Base-by-base conservation (phyloP, 2,888 invertebrate species). In the Podotricha telesiphe region DNA sequence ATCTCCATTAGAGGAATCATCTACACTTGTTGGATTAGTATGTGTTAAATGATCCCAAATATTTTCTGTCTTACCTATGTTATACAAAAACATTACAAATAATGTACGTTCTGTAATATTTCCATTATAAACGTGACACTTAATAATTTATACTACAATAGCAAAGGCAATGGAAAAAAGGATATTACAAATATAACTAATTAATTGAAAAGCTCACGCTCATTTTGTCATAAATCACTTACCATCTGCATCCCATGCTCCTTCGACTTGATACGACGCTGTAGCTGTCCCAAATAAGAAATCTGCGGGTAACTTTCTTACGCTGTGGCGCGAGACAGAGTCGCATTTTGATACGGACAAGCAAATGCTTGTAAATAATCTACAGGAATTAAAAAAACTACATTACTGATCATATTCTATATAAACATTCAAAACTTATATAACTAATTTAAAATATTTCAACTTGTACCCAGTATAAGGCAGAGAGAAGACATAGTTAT, bases 1-100 rank as follows among this genome's bases (percentile, higher is more conserved):
- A 76, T 95, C 94, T 0, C 93, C 95, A 68, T 91, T 94, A 17
- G 93, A 91, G 19, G 87, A 78, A 75, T 95, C 93, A 2, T 66
- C 80, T 22, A 95, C 91, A 51, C 87, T 84, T 22, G 94, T 93
- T 0, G 94, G 82, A 2, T 77, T 55, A 13, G 65, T 74, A 51
- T 94, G 94, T 0, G 94, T 91, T 75, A 94, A 81, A 66, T 82
- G 87, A 81, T 96, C 96, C 96, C 95, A 95, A 71, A 95, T 94
- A 68, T 90, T 94, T 83, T 92, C 90, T 0, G 93, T 84, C 81
- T 94, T 94, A 20, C 93, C 94, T 89, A 69, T n/a, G n/a, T n/a
- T n/a, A n/a, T n/a, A n/a, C n/a, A 11, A 59, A 53, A 37, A 28
- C 28, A 28, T 28, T n/a, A n/a, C n/a, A n/a, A n/a, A n/a, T n/a